Evolutionary conservation across 2,797 vertebrate genomes (phyloP), one percentile per base, ranked within the genome.

Genomic region (Darevskia nairensis): DNA sequence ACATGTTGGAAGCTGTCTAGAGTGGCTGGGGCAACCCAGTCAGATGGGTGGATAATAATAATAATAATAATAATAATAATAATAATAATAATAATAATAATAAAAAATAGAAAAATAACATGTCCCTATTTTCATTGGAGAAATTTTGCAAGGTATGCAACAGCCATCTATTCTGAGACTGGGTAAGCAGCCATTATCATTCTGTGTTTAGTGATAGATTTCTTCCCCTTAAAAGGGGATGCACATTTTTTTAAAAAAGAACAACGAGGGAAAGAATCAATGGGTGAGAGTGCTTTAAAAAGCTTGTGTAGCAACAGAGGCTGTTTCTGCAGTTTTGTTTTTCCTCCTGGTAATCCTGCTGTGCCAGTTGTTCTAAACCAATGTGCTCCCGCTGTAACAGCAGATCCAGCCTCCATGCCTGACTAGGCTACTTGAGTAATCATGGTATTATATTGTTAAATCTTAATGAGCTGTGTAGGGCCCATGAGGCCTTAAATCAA

Each of bases 351-450:
- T 77, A 50, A 86, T 81, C 68, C 82, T 59, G 44, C 87, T 89
- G 87, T 82, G 78, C 21, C 68, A 61, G 19, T 76, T 86, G 72
- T 83, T 90, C 82, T 78, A 55, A 88, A 91, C 80, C 8, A 44
- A 44, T 78, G 23, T 74, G 72, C 39, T 89, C 59, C 66, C 41
- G 74, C 86, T 69, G 80, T 84, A 88, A 61, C 27, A 77, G 64
- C 50, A 69, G 4, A 32, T 59, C 35, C 76, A 84, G 80, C 13
- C 8, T 69, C 35, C 50, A 35, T 0, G 39, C n/a, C 29, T 88
- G 81, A 76, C 74, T 85, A n/a, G 55, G 75, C 19, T 90, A 90
- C 82, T 59, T 85, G 71, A 94, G 35, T 68, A 76, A 84, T 71
- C 11, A 17, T 50, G 79, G 69, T 19, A 25, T 59, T 66, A 77